Percentiles rank a stretch among this genome's conserved stretches.
Conservation (phyloP, 2,888 invertebrate species). For the Hyppa rectilinea region DNA sequence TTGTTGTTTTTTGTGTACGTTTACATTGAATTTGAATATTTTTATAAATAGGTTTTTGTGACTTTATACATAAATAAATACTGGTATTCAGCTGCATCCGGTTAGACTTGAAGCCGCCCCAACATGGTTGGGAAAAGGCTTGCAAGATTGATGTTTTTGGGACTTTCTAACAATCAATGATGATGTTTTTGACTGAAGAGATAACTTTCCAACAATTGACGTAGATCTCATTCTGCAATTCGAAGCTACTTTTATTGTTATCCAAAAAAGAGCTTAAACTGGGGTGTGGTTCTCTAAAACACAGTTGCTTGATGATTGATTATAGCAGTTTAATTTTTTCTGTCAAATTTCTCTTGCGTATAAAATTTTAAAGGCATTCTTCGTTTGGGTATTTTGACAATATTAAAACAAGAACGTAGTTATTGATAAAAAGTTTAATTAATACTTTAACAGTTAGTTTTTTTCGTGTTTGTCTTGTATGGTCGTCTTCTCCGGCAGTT, state of each 20-base stretch:
- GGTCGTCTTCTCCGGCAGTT: constrained; percentile 76
- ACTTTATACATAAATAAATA: no score
- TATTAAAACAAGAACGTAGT: constrained; percentile 24
- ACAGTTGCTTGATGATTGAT: neutral
- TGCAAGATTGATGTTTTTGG: no score
- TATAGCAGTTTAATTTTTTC: neutral
- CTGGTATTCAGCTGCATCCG: no score
- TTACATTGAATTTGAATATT: neutral
- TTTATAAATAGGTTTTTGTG: neutral
- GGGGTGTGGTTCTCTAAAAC: neutral
- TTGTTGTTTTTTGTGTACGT: neutral
- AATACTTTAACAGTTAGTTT: constrained; percentile 53
- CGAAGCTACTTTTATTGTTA: neutral
- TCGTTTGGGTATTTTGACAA: neutral
- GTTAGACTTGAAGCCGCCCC: no score
- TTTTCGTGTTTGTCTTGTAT: constrained; percentile 47
- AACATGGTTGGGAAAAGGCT: no score
- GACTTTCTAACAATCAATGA: neutral
- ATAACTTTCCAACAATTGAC: neutral
- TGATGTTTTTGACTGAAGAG: neutral
- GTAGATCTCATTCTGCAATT: neutral
- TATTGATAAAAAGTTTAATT: constrained; percentile 63
- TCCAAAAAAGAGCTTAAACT: neutral
- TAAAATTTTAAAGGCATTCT: neutral
- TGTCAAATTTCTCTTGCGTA: neutral